phyloP scores from a whole-genome alignment of 30 jellyfish, hydroid and myxozoan species.

The Nemopilema nomurai region DNA sequence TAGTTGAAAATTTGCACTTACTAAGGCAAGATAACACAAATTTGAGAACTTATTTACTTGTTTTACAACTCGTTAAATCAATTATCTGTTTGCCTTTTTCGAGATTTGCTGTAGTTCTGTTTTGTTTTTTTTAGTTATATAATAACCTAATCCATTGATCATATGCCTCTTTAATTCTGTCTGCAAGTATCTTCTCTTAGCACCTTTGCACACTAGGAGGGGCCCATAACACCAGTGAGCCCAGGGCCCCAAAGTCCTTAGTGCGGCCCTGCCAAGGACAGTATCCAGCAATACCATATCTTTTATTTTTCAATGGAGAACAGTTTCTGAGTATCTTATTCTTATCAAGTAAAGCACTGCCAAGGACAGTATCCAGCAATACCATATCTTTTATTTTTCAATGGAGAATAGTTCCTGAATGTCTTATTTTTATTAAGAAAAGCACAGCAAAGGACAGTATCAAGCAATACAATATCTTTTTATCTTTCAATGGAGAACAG shows the following conservation, averaged over 20 bases:
- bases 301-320: too few species aligned
- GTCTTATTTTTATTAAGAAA: too few species aligned
- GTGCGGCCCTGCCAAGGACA: neutral
- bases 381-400: too few species aligned
- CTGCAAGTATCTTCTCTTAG: neutral
- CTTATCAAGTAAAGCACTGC: too few species aligned
- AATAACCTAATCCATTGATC: neutral
- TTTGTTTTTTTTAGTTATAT: neutral
- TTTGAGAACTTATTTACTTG: neutral
- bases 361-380: too few species aligned
- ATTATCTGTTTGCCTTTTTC: neutral
- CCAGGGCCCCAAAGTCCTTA: conserved; percentile 6
- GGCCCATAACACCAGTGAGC: conserved; percentile 10
- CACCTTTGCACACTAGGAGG: neutral
- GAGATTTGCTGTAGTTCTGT: neutral
- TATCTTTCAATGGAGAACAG: too few species aligned
- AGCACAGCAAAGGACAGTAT: too few species aligned
- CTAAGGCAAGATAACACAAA: neutral
- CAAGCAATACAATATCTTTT: too few species aligned
- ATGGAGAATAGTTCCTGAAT: too few species aligned
- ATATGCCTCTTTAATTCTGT: neutral
- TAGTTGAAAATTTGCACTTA: conserved; percentile 1
- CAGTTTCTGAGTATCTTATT: too few species aligned
- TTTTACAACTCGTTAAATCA: neutral
- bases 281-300: too few species aligned